These are phyloP conservation scores for Centrocercus urophasianus DNA, from an alignment of 2,113 vertebrate genomes.

Conservation along the genomic window DNA sequence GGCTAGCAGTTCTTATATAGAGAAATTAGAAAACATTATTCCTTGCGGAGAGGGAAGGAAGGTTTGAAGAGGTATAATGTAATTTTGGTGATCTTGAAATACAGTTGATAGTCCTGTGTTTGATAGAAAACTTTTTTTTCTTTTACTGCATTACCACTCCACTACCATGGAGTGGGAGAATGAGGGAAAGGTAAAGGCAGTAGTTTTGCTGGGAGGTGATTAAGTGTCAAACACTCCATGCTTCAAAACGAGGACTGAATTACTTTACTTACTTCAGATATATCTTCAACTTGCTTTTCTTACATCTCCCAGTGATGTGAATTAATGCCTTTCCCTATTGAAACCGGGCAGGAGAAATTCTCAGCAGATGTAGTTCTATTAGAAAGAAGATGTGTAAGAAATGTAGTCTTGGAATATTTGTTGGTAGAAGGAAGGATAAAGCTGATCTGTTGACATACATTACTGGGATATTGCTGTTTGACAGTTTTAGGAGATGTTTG, in stretches of 20 bases:
- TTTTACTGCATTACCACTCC: neutral
- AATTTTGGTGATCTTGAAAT: slow-evolving; percentile 1
- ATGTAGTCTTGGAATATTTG: neutral
- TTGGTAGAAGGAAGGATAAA: neutral
- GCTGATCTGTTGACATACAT: neutral
- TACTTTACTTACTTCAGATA: neutral
- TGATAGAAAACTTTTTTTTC: neutral
- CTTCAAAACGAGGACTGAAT: neutral
- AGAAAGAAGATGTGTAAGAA: neutral
- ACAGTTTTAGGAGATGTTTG: neutral
- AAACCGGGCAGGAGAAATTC: neutral
- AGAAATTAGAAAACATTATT: neutral
- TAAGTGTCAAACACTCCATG: neutral
- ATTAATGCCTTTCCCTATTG: neutral
- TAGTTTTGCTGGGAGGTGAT: neutral
- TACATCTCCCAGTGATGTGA: neutral
- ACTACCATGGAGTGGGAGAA: neutral
- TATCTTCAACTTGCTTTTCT: neutral
- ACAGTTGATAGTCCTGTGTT: neutral
- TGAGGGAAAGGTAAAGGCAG: neutral
- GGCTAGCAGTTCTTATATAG: neutral
- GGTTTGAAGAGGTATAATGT: neutral
- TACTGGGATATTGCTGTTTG: neutral
- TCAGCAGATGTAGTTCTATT: neutral
- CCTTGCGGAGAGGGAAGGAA: neutral